A percentile compares a stretch with the other conserved stretches of the same genome.
These are phyloP conservation scores for Chelon auratus DNA, from an alignment of 2,797 vertebrate genomes.

Conservation along the genomic window DNA sequence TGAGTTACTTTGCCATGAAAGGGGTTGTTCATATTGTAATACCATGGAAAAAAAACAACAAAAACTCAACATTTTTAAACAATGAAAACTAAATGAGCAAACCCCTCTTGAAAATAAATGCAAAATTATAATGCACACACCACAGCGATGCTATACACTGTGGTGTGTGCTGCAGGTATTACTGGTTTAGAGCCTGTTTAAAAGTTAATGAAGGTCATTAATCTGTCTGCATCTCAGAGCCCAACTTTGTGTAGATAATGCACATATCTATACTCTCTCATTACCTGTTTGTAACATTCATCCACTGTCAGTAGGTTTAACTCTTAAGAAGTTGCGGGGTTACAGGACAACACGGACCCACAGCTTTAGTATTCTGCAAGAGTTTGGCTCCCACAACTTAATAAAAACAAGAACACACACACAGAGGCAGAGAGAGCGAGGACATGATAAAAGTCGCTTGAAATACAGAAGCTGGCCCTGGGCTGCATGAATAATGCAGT, in stretches of 20 bases:
- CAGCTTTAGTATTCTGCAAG: too few relatives aligned
- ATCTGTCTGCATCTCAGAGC: constrained; percentile 28
- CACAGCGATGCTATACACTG: background rate
- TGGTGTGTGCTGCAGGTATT: background rate
- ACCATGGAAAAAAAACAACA: too few relatives aligned
- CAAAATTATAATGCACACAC: too few relatives aligned
- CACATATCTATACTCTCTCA: constrained; percentile 21
- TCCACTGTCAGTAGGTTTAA: too few relatives aligned
- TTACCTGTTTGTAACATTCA: background rate
- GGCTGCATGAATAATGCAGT: constrained; percentile 82
- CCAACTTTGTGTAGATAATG: constrained; percentile 41
- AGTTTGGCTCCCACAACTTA: too few relatives aligned
- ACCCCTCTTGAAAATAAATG: too few relatives aligned
- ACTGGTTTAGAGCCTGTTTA: constrained; percentile 23
- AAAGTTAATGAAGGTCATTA: constrained; percentile 44
- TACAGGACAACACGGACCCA: too few relatives aligned
- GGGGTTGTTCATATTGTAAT: too few relatives aligned
- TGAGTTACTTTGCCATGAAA: too few relatives aligned
- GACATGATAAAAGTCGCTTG: constrained; percentile 66
- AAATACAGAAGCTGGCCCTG: constrained; percentile 71
- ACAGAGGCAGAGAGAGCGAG: constrained; percentile 24
- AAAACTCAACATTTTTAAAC: too few relatives aligned
- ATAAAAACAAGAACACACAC: constrained; percentile 4
- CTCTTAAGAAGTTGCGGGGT: too few relatives aligned
- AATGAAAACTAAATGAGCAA: too few relatives aligned